Evolutionary conservation across 1,140 invertebrate genomes (phyloP).

Genomic region (Drosophila kurseongensis): DNA sequence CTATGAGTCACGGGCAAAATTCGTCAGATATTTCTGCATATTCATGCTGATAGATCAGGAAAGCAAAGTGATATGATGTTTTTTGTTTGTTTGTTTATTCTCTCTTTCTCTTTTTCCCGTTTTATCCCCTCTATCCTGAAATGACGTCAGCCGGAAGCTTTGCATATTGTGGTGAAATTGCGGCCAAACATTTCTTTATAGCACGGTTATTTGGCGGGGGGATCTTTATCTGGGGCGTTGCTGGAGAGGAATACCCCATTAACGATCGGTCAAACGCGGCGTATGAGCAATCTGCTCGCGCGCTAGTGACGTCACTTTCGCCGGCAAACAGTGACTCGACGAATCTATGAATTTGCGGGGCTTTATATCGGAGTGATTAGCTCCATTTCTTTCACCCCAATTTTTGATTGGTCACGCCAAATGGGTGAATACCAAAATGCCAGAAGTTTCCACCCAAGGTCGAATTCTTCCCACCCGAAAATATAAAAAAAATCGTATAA

Average conservation of each 20-base stretch:
- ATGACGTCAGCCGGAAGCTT: constrained; percentile 26
- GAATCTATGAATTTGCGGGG: neutral
- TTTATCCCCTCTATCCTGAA: constrained; percentile 2
- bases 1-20: constrained; percentile 46
- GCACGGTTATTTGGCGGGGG: neutral
- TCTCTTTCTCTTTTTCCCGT: neutral
- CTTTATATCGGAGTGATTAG: constrained; percentile 30
- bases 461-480: constrained; percentile 4
- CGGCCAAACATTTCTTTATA: constrained; percentile 4
- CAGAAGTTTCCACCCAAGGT: constrained; percentile 46
- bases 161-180: constrained; percentile 48
- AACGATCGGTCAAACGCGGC: constrained; percentile 15
- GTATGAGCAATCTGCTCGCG: constrained; percentile 39
- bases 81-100: constrained; percentile 38
- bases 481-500: constrained; percentile 1
- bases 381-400: constrained; percentile 8
- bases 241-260: constrained; percentile 33
- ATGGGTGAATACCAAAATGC: constrained; percentile 11
- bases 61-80: constrained; percentile 35
- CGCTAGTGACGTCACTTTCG: constrained; percentile 26
- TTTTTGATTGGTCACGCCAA: constrained; percentile 34
- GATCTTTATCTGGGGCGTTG: neutral
- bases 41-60: constrained; percentile 55
- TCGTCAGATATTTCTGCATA: constrained; percentile 48
- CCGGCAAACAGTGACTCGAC: constrained; percentile 23